Evolutionary conservation across 1,140 invertebrate species (phyloP), one percentile per base, ranked within the genome.

Genomic region (Tetramorium parvispinum): DNA sequence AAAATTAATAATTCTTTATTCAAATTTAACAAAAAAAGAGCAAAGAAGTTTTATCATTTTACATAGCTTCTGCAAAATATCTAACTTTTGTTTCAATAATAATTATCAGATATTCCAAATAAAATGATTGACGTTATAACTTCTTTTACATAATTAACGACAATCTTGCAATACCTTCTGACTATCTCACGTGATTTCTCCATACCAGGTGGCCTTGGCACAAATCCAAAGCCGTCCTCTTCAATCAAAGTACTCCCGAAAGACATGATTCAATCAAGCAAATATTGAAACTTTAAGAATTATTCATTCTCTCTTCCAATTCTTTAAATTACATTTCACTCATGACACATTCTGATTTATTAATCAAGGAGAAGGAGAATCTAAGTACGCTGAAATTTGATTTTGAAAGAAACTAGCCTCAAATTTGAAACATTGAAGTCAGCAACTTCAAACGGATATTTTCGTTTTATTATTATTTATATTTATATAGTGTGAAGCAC

Each of bases 201-300:
- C 3, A 75, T 8, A 16, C 16, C 40, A 51, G 46, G 40, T 53
- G 65, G 55, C 11, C 73, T 88, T n/a, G 89, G 87, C 10, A 93
- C 73, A 18, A 89, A 73, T 32, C 93, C 93, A 59, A 93, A 93
- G 8, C 90, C 91, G 77, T 93, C 88, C 18, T 92, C 89, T 63
- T 88, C 21, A 51, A 93, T 91, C 3, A 73, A 77, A 6, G 65
- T 90, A 57, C 57, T 40, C n/a, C 24, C 46, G 11, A 57, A 61
- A 16, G 82, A 87, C 86, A 89, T 90, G 40, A 46, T 76, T 61
- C 27, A 61, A 53, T 53, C 32, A 46, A 46, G 0, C 8, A 4
- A 76, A 68, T 55, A 37, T 86, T 66, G 13, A 49, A 66, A 79
- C 0, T 51, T 37, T 18, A 66, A 32, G 2, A 32, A 79, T 16